Evolutionary conservation across 1,140 invertebrate species (phyloP).

Genomic region (Eriocheir sinensis): DNA sequence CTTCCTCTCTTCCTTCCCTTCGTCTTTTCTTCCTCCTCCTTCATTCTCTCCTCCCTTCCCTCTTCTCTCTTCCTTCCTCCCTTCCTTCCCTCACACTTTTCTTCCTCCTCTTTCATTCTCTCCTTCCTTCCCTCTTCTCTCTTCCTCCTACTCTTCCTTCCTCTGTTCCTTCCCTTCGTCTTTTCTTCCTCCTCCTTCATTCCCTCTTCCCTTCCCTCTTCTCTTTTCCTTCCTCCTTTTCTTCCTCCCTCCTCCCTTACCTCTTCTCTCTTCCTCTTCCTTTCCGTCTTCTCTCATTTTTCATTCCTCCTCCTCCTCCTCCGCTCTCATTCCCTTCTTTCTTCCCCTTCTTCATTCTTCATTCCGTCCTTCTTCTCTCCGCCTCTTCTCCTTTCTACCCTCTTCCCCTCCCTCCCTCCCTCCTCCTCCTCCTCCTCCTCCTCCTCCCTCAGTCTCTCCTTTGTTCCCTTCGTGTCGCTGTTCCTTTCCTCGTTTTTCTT

Average conservation of each 20-base stretch:
- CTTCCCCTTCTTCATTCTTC: neutral
- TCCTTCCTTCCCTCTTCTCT: neutral
- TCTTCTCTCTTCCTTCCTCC: neutral
- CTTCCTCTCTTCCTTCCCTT: neutral
- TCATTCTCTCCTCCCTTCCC: neutral
- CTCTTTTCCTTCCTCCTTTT: slow-evolving; percentile 16
- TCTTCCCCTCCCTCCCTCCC: neutral
- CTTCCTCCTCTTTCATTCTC: neutral
- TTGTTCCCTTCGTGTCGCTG: neutral
- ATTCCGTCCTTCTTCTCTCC: neutral
- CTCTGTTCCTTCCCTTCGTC: neutral
- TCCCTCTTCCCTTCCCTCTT: neutral
- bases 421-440: neutral
- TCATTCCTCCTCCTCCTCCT: neutral
- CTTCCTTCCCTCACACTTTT: neutral
- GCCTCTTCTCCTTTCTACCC: neutral
- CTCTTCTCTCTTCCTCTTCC: neutral
- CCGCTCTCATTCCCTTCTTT: neutral
- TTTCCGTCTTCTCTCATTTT: neutral
- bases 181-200: neutral
- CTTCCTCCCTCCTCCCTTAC: neutral
- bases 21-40: neutral
- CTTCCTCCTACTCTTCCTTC: neutral
- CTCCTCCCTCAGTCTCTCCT: neutral
- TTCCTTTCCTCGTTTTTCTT: neutral